Conservation (phyloP, 2,113 vertebrate genomes). For the Lepidothrix coronata region DNA sequence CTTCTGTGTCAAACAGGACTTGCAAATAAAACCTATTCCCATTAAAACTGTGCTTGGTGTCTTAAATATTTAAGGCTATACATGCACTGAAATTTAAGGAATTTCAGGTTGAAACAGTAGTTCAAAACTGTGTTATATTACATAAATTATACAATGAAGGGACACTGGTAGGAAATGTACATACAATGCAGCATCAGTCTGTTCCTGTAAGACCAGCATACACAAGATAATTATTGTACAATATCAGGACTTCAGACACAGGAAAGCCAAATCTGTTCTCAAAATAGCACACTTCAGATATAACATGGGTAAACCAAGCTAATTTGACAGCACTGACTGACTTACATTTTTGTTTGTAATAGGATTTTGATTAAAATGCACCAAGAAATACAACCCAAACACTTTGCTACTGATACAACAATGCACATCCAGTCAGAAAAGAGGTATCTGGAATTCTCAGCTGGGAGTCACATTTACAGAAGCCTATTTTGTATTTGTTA, state of each 20-base stretch:
- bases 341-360: neutral
- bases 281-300: neutral
- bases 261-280: neutral
- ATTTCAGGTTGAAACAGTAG: slow-evolving; percentile 33
- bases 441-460: slow-evolving; percentile 43
- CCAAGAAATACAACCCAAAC: slow-evolving; percentile 34
- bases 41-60: slow-evolving; percentile 37
- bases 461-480: slow-evolving; percentile 23
- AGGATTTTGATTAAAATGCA: slow-evolving; percentile 35
- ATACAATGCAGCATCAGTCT: neutral
- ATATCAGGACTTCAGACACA: neutral
- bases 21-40: slow-evolving; percentile 25
- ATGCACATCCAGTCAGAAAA: slow-evolving; percentile 30
- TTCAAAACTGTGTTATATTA: neutral
- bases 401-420: slow-evolving; percentile 4
- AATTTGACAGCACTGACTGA: neutral
- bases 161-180: neutral
- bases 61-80: slow-evolving; percentile 49
- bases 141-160: neutral
- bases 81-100: slow-evolving; percentile 35
- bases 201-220: neutral
- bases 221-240: neutral
- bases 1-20: slow-evolving; percentile 15
- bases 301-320: neutral
- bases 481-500: slow-evolving; percentile 15